Percentiles rank a stretch among this genome's conserved stretches.
Evolutionary conservation across 2,888 invertebrate genomes (phyloP).

Genomic region (Scotopteryx bipunctaria): DNA sequence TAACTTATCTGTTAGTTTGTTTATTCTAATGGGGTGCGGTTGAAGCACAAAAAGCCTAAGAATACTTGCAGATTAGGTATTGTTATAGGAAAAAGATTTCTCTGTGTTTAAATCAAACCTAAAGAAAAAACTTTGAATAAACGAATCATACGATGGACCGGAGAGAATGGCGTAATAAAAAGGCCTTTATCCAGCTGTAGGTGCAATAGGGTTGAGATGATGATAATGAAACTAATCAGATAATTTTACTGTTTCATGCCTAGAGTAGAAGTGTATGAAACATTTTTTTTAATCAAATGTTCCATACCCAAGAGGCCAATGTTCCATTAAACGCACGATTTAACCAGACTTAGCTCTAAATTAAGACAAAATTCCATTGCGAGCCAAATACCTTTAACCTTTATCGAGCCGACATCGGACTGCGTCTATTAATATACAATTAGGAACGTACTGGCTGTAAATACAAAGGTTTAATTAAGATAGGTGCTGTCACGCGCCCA

Average conservation of each 20-base stretch:
- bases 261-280: too few species aligned
- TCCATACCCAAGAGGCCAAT: constrained; percentile 9
- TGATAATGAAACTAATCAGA: too few species aligned
- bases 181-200: too few species aligned
- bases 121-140: too few species aligned
- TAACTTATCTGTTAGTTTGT: constrained; percentile 12
- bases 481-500: constrained; percentile 53
- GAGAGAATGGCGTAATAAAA: too few species aligned
- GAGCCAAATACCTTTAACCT: constrained; percentile 67
- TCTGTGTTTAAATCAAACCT: too few species aligned
- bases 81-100: neutral
- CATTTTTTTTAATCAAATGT: neutral
- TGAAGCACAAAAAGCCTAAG: neutral
- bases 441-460: constrained; percentile 50
- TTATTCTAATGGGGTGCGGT: constrained; percentile 1
- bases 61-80: neutral
- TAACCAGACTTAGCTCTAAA: constrained; percentile 48
- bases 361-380: constrained; percentile 53
- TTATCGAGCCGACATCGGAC: constrained; percentile 40
- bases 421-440: constrained; percentile 38
- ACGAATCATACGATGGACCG: too few species aligned
- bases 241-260: too few species aligned
- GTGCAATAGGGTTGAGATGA: too few species aligned
- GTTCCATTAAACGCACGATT: constrained; percentile 51
- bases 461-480: constrained; percentile 71